phyloP scores from a whole-genome alignment of 2,113 vertebrate genomes.

The Pygoscelis adeliae region DNA sequence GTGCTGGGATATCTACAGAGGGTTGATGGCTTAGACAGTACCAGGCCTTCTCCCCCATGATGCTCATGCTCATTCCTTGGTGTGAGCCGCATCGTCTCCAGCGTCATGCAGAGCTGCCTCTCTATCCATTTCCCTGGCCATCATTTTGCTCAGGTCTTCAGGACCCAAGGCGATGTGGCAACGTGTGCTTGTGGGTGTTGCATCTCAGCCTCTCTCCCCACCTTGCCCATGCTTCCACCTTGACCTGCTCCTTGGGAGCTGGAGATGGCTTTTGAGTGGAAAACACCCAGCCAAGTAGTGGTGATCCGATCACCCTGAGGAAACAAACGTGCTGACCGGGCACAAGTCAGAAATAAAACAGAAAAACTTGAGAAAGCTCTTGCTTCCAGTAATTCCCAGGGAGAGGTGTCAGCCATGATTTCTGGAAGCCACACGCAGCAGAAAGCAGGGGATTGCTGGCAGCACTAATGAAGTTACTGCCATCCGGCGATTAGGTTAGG shows the following conservation, averaged over 20 bases:
- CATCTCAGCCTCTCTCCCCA: neutral
- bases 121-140: neutral
- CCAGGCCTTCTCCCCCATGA: rapidly evolving
- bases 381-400: conserved; percentile 67
- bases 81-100: rapidly evolving
- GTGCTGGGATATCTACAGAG: neutral
- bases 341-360: neutral
- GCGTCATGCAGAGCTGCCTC: neutral
- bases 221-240: neutral
- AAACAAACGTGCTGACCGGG: conserved; percentile 1
- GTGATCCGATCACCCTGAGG: neutral
- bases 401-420: conserved; percentile 62
- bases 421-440: conserved; percentile 55
- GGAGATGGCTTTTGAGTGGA: neutral
- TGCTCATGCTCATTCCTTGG: neutral
- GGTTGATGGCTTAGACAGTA: neutral
- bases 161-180: neutral
- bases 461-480: conserved; percentile 74
- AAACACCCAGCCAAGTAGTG: neutral
- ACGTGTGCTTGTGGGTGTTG: rapidly evolving
- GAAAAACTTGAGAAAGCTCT: conserved; percentile 30
- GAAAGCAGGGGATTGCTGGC: conserved; percentile 58
- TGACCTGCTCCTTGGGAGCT: neutral
- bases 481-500: conserved; percentile 72
- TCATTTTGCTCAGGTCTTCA: neutral